Evolutionary conservation across 2,888 invertebrate species (phyloP).

Genomic region (Andricus curvator): DNA sequence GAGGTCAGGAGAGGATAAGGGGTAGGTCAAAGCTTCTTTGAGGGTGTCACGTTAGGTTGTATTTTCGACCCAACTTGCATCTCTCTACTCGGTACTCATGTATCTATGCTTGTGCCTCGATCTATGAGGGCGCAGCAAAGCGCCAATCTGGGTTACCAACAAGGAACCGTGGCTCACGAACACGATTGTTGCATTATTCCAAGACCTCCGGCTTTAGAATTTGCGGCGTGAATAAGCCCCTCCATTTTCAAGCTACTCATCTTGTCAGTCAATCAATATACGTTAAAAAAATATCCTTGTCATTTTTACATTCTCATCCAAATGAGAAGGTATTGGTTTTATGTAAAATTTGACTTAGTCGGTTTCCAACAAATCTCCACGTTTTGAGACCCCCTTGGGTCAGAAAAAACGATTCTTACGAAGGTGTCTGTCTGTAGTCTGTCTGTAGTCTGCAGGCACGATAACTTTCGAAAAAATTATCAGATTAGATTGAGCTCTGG

Average conservation of each 20-base stretch:
- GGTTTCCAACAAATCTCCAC: too few species aligned
- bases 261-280: not conserved
- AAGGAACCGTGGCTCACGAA: slow-evolving; percentile 56
- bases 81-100: slow-evolving; percentile 53
- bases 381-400: too few species aligned
- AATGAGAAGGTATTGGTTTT: too few species aligned
- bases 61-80: slow-evolving; percentile 57
- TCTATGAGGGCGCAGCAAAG: slow-evolving; percentile 31
- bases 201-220: slow-evolving; percentile 73
- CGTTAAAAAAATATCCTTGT: not conserved
- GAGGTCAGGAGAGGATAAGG: slow-evolving; percentile 43
- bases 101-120: slow-evolving; percentile 49
- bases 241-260: not conserved
- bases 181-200: slow-evolving; percentile 77
- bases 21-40: slow-evolving; percentile 62
- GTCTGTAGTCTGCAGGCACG: too few species aligned
- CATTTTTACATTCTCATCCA: not conserved
- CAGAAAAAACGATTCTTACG: too few species aligned
- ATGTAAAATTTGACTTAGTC: too few species aligned
- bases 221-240: slow-evolving; percentile 60
- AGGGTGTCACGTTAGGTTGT: slow-evolving; percentile 62
- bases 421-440: too few species aligned
- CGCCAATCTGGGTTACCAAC: slow-evolving; percentile 41
- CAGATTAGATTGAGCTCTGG: too few species aligned
- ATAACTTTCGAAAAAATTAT: too few species aligned